Percentiles rank a stretch among this genome's conserved stretches.
phyloP scores from a whole-genome alignment of 1,140 invertebrate genomes.

The Bemisia tabaci region DNA sequence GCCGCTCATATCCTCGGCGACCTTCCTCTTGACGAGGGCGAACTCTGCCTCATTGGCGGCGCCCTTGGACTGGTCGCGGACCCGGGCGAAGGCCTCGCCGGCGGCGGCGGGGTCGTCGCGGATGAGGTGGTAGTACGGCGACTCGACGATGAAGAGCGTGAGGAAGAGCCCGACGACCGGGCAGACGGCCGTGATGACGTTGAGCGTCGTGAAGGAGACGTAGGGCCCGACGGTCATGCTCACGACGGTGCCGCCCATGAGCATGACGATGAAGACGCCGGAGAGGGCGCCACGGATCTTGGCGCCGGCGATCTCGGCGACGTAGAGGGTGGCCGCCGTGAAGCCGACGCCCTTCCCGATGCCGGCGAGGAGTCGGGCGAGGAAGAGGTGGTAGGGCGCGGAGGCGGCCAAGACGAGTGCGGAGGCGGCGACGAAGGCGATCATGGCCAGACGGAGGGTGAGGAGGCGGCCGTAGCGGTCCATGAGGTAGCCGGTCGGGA shows the following conservation, averaged over 20 bases:
- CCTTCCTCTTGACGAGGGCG: constrained; percentile 15
- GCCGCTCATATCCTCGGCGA: constrained; percentile 21
- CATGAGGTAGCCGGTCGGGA: constrained; percentile 37
- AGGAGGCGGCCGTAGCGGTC: constrained; percentile 58
- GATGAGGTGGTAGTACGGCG: constrained; percentile 53
- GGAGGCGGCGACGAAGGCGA: constrained; percentile 28
- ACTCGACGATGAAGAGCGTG: constrained; percentile 65
- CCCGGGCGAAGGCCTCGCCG: constrained; percentile 35
- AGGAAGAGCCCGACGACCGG: constrained; percentile 47
- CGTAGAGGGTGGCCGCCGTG: constrained; percentile 67
- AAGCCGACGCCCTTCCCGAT: constrained; percentile 57
- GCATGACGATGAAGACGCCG: constrained; percentile 65
- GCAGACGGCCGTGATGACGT: constrained; percentile 43
- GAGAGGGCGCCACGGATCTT: constrained; percentile 34
- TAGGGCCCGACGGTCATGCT: constrained; percentile 46
- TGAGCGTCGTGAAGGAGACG: constrained; percentile 49
- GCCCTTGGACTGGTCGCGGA: constrained; percentile 12
- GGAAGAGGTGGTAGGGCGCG: constrained; percentile 6
- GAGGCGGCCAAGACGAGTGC: constrained; percentile 36
- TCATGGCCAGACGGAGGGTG: constrained; percentile 48
- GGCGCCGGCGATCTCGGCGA: constrained; percentile 55
- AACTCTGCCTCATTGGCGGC: constrained; percentile 8
- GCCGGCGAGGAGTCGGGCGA: constrained; percentile 33
- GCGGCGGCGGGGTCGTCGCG: constrained; percentile 41
- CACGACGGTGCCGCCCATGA: constrained; percentile 48